Base-by-base conservation (phyloP, 2,888 invertebrate genomes). In the Entomobrya proxima region DNA sequence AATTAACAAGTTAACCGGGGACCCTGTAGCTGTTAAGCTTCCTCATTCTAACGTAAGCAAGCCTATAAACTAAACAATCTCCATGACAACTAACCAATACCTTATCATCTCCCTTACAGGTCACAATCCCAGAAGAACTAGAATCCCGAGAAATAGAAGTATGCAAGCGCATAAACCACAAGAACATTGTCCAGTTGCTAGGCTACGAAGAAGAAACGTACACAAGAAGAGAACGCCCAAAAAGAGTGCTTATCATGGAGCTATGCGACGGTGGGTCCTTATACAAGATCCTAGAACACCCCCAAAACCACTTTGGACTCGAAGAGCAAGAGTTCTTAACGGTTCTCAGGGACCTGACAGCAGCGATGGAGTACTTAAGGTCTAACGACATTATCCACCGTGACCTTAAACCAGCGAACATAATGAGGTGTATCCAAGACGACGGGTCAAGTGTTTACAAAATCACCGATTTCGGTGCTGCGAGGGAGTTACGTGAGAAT, bases 381-480 rank as follows among this genome's bases (percentile, higher is more conserved):
- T 97, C 98, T 91, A 96, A 97, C 91, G 97, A 96, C 91, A 93
- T 98, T 32, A 97, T 98, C 0, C 98, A 98, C 92, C 94, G 98
- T 88, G 98, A 98, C 92, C 93, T 98, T 30, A 98, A 98, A 91
- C 98, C 98, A 0, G 98, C 98, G 7, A 98, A 98, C 91, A 98
- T 98, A 24, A 97, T 98, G 96, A 97, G 97, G 92, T 98, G 96
- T 91, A 96, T 98, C 69, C 95, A 96, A 69, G 97, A 97, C 91
- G 98, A 98, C 93, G 98, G 97, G 0, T 95, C 95, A 44, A 96
- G 96, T 0, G 94, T 97, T 55, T 96, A 96, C 91, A 97, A 97
- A 91, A 92, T 98, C 80, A 98, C 98, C 0, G 98, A 98, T 92
- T 98, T 98, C 93, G 98, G 98, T 35, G 98, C 98, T n/a, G 98